Evolutionary conservation across 2,888 invertebrate species (phyloP), one percentile per base, ranked within the genome.

Genomic region (Crioceris asparagi): DNA sequence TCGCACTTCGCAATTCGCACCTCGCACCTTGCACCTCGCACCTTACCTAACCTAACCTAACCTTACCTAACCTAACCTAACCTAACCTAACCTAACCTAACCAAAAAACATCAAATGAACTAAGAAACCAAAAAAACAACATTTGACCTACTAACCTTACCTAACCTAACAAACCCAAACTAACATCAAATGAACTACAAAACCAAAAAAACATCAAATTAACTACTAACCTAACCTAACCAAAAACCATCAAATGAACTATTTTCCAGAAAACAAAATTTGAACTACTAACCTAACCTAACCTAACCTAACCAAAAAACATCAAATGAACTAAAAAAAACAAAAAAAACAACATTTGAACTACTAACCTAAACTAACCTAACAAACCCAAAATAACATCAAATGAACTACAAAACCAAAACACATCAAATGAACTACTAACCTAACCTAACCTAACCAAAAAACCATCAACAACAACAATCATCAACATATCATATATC

Each of bases 341-440:
- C 17, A 17, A 32, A 15, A 15, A 17, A 17, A 41, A 35, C 41
- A n/a, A n/a, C n/a, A n/a, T n/a, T n/a, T n/a, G n/a, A n/a, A n/a
- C n/a, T n/a, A n/a, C n/a, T n/a, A n/a, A n/a, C n/a, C n/a, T n/a
- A n/a, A n/a, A n/a, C n/a, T n/a, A n/a, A n/a, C n/a, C n/a, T n/a
- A n/a, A n/a, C n/a, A n/a, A n/a, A n/a, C n/a, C n/a, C n/a, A n/a
- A n/a, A n/a, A n/a, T n/a, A n/a, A n/a, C n/a, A n/a, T 49, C 46
- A 50, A 44, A 47, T 48, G 46, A 50, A n/a, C 43, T 40, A 34
- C 44, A 39, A 42, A 47, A 44, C 46, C 48, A 46, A 45, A 47
- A 49, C 50, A 46, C 44, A 44, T 46, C 32, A 15, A 17, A 10
- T n/a, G n/a, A n/a, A n/a, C n/a, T n/a, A n/a, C n/a, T n/a, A n/a